Evolutionary conservation across 2,113 vertebrate genomes (phyloP), one percentile per base, ranked within the genome.

Genomic region (Solea solea): DNA sequence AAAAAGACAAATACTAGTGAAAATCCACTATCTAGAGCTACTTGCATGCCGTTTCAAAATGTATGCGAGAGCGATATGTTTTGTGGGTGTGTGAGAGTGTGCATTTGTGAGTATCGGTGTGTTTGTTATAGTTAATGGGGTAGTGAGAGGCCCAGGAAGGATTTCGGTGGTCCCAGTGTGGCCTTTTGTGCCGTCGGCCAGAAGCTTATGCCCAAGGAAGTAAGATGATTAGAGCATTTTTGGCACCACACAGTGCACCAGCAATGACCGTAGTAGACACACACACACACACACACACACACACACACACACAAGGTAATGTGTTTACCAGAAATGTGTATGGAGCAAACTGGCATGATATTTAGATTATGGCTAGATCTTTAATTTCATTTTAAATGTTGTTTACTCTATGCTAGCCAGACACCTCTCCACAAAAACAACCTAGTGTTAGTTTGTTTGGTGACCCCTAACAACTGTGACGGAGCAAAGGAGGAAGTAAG

Each of bases 161-260:
- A 81, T 80, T 69, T 46, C 12, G 86, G 90, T 83, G 89, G 88
- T 92, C 90, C 90, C 90, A 77, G 78, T 65, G 88, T 85, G 86
- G 76, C 85, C 74, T 83, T 75, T 72, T 80, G 84, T 87, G 90
- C 90, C 84, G 72, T 87, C 41, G 83, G 91, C 88, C 82, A 89
- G 57, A 87, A 84, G 86, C 89, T 87, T 82, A 67, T 90, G 92
- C 92, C 91, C 91, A 90, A 87, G 88, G 92, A 91, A 77, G 74
- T 72, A 55, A 88, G 76, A 78, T 93, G 91, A 93, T 94, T 92
- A 91, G 88, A 88, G 69, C 60, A 42, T 49, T 60, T 81, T 81
- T 85, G 11, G 7, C 64, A 25, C 42, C 28, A 64, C 72, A 81
- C 50, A 79, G 78, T 27, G 71, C 77, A 81, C 52, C 64, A 74